Conservation (phyloP, 2,888 invertebrate species). For the Andricus quercusramuli region DNA sequence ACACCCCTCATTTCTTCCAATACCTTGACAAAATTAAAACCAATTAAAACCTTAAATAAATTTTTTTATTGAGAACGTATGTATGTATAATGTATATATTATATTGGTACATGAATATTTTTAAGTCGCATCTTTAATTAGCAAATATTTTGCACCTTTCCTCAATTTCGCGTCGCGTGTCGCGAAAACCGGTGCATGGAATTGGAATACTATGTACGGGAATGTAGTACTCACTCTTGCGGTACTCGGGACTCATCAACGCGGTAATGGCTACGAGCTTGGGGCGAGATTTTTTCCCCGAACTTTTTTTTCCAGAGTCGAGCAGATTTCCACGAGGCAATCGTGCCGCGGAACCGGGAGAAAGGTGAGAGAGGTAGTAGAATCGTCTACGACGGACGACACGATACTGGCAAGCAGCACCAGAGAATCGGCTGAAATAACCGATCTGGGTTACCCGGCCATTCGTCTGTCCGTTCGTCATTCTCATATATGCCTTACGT, state of each 20-base stretch:
- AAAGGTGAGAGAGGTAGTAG: conserved; percentile 54
- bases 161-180: conserved; percentile 41
- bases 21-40: background rate
- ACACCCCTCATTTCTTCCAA: background rate
- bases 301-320: conserved; percentile 16
- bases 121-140: background rate
- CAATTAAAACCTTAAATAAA: background rate
- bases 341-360: conserved; percentile 22
- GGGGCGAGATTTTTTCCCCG: background rate
- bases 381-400: conserved; percentile 73
- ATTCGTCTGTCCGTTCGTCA: conserved; percentile 69
- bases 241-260: conserved; percentile 58
- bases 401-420: conserved; percentile 72
- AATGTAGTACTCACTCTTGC: conserved; percentile 60
- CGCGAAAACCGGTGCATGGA: conserved; percentile 47
- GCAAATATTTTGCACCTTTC: background rate
- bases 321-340: conserved; percentile 31
- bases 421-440: conserved; percentile 72
- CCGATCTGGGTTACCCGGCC: conserved; percentile 79
- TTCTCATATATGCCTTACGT: conserved; percentile 61
- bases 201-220: conserved; percentile 24
- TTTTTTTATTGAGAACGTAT: no score
- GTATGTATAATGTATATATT: background rate
- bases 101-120: background rate
- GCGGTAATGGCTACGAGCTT: conserved; percentile 40